phyloP scores from a whole-genome alignment of 92 coral and sea anemone genomes.

The Actinernus sp. region DNA sequence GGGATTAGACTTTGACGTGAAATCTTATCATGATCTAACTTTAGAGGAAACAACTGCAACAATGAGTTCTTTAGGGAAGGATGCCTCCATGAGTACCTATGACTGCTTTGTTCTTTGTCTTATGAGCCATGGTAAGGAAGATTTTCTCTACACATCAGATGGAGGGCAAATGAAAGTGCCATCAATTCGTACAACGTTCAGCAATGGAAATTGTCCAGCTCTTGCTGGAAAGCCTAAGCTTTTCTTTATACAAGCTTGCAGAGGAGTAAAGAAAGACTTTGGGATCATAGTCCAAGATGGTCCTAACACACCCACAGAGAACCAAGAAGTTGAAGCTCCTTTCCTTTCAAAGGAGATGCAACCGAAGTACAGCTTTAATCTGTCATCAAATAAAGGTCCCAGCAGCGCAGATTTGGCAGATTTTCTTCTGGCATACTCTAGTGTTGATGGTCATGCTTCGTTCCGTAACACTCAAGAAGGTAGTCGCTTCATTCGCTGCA shows the following conservation, averaged over 20 bases:
- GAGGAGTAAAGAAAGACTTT: slow-evolving; percentile 54
- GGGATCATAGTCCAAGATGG: slow-evolving; percentile 63
- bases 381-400: neutral
- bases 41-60: slow-evolving; percentile 1
- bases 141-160: slow-evolving; percentile 59
- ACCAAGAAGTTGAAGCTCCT: slow-evolving; percentile 3
- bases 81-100: slow-evolving; percentile 53
- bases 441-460: slow-evolving; percentile 69
- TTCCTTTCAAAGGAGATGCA: slow-evolving; percentile 17
- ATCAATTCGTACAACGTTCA: slow-evolving; percentile 24
- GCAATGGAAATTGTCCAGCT: slow-evolving; percentile 46
- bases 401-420: slow-evolving; percentile 71
- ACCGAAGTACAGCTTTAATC: neutral
- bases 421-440: slow-evolving; percentile 76
- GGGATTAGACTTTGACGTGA: slow-evolving; percentile 61
- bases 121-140: slow-evolving; percentile 91
- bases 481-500: slow-evolving; percentile 74
- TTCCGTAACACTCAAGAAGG: slow-evolving; percentile 56
- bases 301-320: slow-evolving; percentile 12
- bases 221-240: slow-evolving; percentile 82
- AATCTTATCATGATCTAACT: neutral
- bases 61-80: slow-evolving; percentile 9
- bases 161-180: slow-evolving; percentile 34
- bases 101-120: slow-evolving; percentile 84
- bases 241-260: slow-evolving; percentile 87